phyloP scores from a whole-genome alignment of 2,888 invertebrate genomes.

The Heliothis peltigera region DNA sequence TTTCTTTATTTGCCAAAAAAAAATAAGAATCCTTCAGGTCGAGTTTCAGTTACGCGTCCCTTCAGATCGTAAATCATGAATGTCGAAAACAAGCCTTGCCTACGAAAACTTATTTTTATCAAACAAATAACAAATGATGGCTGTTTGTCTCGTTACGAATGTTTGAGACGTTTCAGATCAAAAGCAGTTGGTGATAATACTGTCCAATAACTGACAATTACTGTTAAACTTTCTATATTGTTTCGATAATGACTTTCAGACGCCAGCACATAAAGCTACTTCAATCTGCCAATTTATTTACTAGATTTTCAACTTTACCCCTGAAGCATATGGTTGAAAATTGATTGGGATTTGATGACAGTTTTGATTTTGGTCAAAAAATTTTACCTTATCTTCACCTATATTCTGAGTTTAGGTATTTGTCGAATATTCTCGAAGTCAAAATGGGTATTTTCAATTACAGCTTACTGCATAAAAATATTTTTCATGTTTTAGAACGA shows the following conservation, averaged over 20 bases:
- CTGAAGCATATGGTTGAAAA: too few species aligned
- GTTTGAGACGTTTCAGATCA: neutral
- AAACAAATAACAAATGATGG: slow-evolving; percentile 39
- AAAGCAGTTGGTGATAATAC: slow-evolving; percentile 6
- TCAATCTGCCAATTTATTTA: too few species aligned
- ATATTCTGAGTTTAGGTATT: neutral
- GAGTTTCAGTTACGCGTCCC: slow-evolving; percentile 16
- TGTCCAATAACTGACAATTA: slow-evolving; percentile 18
- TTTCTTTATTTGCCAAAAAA: neutral
- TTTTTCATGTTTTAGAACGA: neutral
- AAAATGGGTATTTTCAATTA: neutral
- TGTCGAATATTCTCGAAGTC: neutral
- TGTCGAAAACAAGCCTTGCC: slow-evolving; percentile 39
- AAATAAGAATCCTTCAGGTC: neutral
- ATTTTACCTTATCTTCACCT: neutral
- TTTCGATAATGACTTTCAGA: neutral
- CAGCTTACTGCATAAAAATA: neutral
- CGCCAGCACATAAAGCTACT: too few species aligned
- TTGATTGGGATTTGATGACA: too few species aligned
- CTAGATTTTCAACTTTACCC: too few species aligned
- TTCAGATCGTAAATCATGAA: slow-evolving; percentile 40
- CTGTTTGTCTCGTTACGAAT: slow-evolving; percentile 20
- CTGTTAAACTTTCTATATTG: neutral
- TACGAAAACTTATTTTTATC: slow-evolving; percentile 42
- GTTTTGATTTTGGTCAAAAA: too few species aligned